Evolutionary conservation across 2,888 invertebrate species (phyloP), one percentile per base, ranked within the genome.

Genomic region (Dromius quadrimaculatus): DNA sequence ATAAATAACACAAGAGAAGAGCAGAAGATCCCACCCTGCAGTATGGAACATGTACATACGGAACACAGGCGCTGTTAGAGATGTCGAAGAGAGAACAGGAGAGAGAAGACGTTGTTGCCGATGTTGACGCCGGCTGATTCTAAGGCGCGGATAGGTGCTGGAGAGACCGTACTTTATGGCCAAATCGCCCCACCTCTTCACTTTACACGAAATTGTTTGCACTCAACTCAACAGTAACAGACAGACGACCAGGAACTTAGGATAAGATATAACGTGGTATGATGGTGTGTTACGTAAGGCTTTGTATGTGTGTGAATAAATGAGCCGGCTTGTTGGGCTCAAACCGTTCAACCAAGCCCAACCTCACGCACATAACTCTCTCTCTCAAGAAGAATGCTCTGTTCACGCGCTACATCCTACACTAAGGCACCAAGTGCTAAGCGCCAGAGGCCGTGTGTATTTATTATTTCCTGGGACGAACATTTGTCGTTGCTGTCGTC

Each of bases 1-100:
- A 72, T 73, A 73, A 73, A 73, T 73, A 72, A 72, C 72, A 47
- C 61, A 34, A 50, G 54, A 68, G 68, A 43, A 47, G 41, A 61
- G 61, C 41, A 50, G 50, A 38, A 59, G 43, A 28, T 17, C 50
- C 32, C 23, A 28, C 9, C n/a, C n/a, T n/a, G n/a, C n/a, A n/a
- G n/a, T n/a, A n/a, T n/a, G n/a, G n/a, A n/a, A n/a, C n/a, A n/a
- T n/a, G n/a, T n/a, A n/a, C n/a, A n/a, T n/a, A 54, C 50, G 36
- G 59, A 20, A 59, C 59, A 59, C 59, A 11, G 22, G 47, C 19
- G 20, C 15, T 54, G 59, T 19, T 32, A 9, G 19, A 23, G 19
- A 11, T n/a, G 47, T 8, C 6, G 19, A 20, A 4, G 47, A 9
- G 22, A 19, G 47, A 20, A 11, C 19, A 20, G 47, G 23, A 57